Evolutionary conservation across 2,888 invertebrate genomes (phyloP), one percentile per base, ranked within the genome.

Genomic region (Drosophila prolongata): DNA sequence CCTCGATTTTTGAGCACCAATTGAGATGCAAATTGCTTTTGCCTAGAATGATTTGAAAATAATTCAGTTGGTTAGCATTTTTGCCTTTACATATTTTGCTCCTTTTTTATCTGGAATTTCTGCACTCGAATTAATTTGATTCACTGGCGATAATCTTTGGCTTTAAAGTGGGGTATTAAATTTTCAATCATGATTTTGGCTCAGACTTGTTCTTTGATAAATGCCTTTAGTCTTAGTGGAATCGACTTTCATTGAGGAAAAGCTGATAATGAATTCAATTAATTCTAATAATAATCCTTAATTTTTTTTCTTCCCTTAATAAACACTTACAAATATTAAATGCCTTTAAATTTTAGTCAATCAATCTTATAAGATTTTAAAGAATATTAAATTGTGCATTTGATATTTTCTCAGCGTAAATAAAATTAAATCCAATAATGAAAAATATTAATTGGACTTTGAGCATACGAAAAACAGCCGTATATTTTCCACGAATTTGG

Each of bases 1-100:
- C 44, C 43, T 57, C 58, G 56, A 57, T 68, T 82, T 74, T 80
- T 64, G 67, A 77, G 50, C 73, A 70, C 75, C 86, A 80, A 84
- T 86, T 86, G 80, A 80, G 71, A 90, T 86, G 86, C 90, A 86
- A 89, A 86, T 86, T 87, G 84, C 77, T 84, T 75, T 74, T 74
- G 81, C 75, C 81, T 77, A 72, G 75, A 55, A 78, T 79, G 85
- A 86, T 88, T 89, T 76, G 77, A 78, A 89, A 89, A 80, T 88
- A 80, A 86, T 86, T 89, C 80, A 77, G 65, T 64, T 69, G 58
- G 75, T 73, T 77, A 60, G 69, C 86, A 75, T 68, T 80, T 76
- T 76, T 69, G 59, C 53, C 49, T 55, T 47, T 38, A 46, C 35
- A 61, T 27, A 46, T 70, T 34, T 43, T 24, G 37, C 30, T 68